These are phyloP conservation scores for Cuniculus paca DNA, from an alignment of 2,797 vertebrate genomes.

Conservation along the genomic window DNA sequence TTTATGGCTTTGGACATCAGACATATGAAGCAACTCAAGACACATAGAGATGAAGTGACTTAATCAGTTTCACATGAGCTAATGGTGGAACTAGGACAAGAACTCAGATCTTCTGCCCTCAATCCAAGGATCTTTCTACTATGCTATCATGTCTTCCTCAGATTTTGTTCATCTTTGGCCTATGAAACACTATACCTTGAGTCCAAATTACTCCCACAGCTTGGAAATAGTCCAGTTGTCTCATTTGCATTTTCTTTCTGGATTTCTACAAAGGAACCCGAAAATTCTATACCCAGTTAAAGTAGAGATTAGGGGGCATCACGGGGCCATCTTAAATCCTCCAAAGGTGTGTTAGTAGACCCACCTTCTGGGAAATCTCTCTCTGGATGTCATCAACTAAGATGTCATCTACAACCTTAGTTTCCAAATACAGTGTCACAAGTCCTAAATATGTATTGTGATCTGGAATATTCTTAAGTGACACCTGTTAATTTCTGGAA, in stretches of 20 bases:
- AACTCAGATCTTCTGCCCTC: conserved; percentile 50
- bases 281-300: conserved; percentile 9
- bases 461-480: neutral
- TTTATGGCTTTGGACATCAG: neutral
- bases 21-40: conserved; percentile 14
- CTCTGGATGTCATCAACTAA: neutral
- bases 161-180: conserved; percentile 57
- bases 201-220: conserved; percentile 35
- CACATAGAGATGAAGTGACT: neutral
- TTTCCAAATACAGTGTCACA: neutral
- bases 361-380: neutral
- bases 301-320: neutral
- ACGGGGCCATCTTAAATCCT: neutral
- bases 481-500: conserved; percentile 10
- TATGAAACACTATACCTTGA: neutral
- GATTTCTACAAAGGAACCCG: neutral
- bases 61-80: conserved; percentile 40
- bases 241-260: conserved; percentile 36
- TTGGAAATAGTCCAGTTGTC: conserved; percentile 28
- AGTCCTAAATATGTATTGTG: neutral
- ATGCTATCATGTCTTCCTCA: neutral
- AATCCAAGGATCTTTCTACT: conserved; percentile 14
- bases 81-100: neutral
- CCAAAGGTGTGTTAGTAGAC: neutral
- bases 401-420: neutral